Percentiles rank a stretch among this genome's conserved stretches.
Evolutionary conservation across 2,797 vertebrate species (phyloP).

Genomic region (Lemur catta): DNA sequence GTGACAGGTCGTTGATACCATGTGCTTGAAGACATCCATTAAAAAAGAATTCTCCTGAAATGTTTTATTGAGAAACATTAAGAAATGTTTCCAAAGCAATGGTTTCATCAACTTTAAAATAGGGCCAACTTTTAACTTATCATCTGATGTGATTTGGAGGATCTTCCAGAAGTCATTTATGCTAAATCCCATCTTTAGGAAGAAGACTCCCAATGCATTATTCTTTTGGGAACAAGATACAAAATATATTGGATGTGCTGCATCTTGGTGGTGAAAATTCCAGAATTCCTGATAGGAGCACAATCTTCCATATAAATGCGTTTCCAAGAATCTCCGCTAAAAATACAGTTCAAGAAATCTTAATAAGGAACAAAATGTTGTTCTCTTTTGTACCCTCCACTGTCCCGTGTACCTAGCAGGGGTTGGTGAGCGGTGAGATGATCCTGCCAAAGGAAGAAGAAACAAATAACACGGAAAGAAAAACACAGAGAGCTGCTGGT

Average conservation of each 20-base stretch:
- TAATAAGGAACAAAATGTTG: background rate
- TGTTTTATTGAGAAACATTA: background rate
- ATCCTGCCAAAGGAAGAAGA: background rate
- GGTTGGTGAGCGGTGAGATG: background rate
- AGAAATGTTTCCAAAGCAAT: background rate
- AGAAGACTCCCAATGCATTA: background rate
- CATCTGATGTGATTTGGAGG: background rate
- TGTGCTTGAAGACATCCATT: background rate
- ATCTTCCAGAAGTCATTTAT: conserved; percentile 25
- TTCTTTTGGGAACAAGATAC: background rate
- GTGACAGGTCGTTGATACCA: conserved; percentile 5
- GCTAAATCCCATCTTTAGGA: background rate
- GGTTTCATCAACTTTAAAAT: conserved; percentile 44
- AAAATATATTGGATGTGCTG: background rate
- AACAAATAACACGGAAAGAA: background rate
- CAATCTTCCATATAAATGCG: background rate
- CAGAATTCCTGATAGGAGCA: background rate
- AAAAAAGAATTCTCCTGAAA: background rate
- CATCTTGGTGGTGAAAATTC: background rate
- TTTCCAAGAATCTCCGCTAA: background rate
- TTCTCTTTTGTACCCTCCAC: background rate
- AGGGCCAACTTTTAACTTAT: conserved; percentile 16
- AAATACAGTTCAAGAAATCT: background rate
- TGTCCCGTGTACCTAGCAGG: background rate
- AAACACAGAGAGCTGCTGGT: background rate